Evolutionary conservation across 2,797 vertebrate genomes (phyloP).

Genomic region (Anomalospiza imberbis): DNA sequence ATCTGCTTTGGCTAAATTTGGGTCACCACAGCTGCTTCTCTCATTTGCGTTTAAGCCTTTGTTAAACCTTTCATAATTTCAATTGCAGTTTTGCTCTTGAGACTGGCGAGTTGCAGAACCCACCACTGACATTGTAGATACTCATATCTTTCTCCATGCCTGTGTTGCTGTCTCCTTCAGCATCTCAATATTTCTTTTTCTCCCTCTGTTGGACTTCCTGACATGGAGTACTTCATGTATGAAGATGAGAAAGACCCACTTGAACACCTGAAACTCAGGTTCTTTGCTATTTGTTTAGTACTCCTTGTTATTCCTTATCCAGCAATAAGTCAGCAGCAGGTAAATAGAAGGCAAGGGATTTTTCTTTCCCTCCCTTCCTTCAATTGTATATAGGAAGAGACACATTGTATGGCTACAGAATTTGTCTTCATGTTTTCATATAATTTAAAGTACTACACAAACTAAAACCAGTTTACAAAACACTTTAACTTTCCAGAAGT

Average conservation of each 20-base stretch:
- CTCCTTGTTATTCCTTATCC: background rate
- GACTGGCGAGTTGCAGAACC: background rate
- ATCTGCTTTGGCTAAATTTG: background rate
- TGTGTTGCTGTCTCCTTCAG: background rate
- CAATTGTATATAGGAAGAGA: background rate
- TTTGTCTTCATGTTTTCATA: background rate
- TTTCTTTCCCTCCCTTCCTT: background rate
- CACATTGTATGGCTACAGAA: fast-evolving
- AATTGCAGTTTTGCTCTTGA: background rate
- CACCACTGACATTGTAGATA: background rate
- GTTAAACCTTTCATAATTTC: background rate
- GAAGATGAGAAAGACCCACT: background rate
- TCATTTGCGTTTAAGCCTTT: background rate
- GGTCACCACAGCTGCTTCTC: slow-evolving; percentile 7
- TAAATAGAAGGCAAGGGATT: background rate
- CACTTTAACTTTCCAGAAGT: background rate
- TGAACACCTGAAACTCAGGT: background rate
- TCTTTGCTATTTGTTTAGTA: background rate
- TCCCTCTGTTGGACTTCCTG: background rate
- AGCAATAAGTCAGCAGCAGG: background rate
- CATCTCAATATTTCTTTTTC: background rate
- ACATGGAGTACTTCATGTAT: background rate
- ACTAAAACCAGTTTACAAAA: background rate
- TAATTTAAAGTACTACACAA: background rate
- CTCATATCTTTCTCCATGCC: background rate